These are phyloP conservation scores for Myocastor coypus DNA, from an alignment of 2,113 vertebrate genomes.

Conservation along the genomic window DNA sequence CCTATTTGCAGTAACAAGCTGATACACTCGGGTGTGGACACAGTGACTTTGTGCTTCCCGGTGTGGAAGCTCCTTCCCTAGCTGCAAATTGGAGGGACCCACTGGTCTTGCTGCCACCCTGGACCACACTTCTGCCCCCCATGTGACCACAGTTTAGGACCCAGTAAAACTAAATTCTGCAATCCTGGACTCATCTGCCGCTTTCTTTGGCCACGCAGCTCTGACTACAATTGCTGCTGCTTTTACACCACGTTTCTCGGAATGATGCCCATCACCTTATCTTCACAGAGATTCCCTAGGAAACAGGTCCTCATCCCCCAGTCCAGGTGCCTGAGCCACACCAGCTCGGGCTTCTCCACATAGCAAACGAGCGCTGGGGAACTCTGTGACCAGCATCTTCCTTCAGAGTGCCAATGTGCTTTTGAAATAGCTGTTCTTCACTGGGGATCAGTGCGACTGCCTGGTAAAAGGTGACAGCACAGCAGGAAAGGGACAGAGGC, in stretches of 20 bases:
- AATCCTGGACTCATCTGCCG: background rate
- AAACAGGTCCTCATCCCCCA: background rate
- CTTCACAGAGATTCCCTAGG: background rate
- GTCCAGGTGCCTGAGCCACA: background rate
- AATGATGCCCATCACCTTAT: background rate
- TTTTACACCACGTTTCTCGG: background rate
- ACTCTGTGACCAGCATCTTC: background rate
- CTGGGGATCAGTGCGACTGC: no score
- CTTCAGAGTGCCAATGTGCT: background rate
- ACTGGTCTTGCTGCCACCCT: background rate
- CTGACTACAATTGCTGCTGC: background rate
- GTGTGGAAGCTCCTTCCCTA: background rate
- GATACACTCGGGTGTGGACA: background rate
- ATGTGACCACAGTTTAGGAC: background rate
- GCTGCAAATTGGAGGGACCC: background rate
- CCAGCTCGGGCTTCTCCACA: background rate
- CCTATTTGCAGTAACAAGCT: background rate
- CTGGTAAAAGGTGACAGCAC: background rate
- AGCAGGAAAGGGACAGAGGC: background rate
- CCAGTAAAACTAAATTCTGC: background rate
- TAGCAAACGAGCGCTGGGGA: background rate
- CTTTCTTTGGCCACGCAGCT: background rate
- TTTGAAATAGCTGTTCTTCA: background rate
- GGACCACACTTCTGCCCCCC: background rate
- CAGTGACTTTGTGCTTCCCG: background rate